A percentile compares a stretch with the other conserved stretches of the same genome.
These are phyloP conservation scores for Nautilus pompilius DNA, from an alignment of 1,140 invertebrate genomes.

Conservation along the genomic window DNA sequence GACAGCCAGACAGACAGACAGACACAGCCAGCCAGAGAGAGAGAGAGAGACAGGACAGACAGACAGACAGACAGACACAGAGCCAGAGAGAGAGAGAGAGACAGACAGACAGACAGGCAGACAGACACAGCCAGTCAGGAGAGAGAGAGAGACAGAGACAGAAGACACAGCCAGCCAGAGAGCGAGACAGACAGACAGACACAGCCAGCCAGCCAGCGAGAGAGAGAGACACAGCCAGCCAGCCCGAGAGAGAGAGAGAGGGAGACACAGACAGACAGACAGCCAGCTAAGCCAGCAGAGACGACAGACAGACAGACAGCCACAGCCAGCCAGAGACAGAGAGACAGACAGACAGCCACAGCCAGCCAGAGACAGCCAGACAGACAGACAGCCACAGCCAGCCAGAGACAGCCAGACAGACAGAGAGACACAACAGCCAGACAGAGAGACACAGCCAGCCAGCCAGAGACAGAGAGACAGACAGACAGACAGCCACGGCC, in stretches of 20 bases:
- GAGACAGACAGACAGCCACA: not conserved
- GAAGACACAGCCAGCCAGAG: not conserved
- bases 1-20: too few species aligned
- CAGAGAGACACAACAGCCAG: not conserved
- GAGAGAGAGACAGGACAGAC: too few species aligned
- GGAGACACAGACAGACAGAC: not conserved
- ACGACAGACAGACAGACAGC: not conserved
- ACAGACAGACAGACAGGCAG: not conserved
- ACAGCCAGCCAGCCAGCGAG: not conserved
- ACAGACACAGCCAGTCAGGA: not conserved
- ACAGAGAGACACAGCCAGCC: not conserved
- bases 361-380: too few species aligned
- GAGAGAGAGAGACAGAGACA: not conserved
- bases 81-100: not conserved
- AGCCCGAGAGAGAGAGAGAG: not conserved
- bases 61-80: too few species aligned
- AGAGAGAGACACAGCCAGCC: not conserved
- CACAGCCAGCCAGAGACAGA: not conserved
- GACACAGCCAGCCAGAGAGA: too few species aligned
- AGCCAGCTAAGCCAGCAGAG: not conserved
- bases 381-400: not conserved
- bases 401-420: not conserved
- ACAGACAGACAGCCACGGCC: not conserved
- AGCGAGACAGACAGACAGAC: not conserved
- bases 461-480: not conserved